Evolutionary conservation across 2,113 vertebrate species (phyloP).

Genomic region (Saccopteryx leptura): DNA sequence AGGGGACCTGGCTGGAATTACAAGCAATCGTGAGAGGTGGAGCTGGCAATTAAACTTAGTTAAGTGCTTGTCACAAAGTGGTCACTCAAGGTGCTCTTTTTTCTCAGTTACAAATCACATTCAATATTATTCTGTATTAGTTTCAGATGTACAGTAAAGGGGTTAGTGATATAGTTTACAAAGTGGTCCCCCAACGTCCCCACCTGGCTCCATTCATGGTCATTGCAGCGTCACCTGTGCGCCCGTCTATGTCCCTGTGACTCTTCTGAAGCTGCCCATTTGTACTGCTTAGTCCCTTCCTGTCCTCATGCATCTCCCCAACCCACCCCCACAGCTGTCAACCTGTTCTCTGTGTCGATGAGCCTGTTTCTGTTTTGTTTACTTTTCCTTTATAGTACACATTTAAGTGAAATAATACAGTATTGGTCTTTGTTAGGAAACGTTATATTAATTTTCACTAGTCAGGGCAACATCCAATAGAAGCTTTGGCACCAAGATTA

Average conservation of each 20-base stretch:
- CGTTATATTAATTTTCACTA: background rate
- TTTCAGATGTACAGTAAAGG: background rate
- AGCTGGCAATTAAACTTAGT: accelerated
- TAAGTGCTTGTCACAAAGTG: background rate
- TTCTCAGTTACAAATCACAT: background rate
- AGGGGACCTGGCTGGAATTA: accelerated
- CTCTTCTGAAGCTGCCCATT: background rate
- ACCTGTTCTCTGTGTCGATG: background rate
- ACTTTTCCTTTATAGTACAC: background rate
- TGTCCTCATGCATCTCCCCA: background rate
- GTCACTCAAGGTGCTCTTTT: background rate
- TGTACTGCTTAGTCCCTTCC: background rate
- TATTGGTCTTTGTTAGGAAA: background rate
- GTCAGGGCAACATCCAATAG: accelerated
- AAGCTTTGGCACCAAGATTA: background rate
- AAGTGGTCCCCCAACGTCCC: background rate
- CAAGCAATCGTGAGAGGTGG: accelerated
- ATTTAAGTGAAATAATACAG: background rate
- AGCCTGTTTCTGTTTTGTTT: background rate
- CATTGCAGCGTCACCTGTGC: no score
- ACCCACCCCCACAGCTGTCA: background rate
- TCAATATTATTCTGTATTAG: background rate
- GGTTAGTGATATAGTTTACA: background rate
- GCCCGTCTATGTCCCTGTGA: background rate
- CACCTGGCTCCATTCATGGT: no score